These are phyloP conservation scores for Nemopilema nomurai DNA, from an alignment of 30 jellyfish, hydroid and myxozoan species.

Conservation along the genomic window DNA sequence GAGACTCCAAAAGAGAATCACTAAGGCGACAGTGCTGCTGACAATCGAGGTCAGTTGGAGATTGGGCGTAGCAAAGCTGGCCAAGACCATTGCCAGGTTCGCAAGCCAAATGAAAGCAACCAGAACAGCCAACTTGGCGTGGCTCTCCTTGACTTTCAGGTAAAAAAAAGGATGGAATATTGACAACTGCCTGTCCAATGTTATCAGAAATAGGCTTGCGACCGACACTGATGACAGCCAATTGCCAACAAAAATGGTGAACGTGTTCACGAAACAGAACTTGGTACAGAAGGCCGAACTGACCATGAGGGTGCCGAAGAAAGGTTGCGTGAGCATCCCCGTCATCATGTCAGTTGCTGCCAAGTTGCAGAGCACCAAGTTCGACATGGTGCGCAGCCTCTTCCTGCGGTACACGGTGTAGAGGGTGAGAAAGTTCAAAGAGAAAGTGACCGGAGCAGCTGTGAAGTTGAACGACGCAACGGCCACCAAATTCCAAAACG, in stretches of 20 bases:
- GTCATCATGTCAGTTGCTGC: conserved; percentile 42
- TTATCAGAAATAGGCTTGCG: conserved; percentile 31
- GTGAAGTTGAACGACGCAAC: conserved; percentile 24
- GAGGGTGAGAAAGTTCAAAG: conserved; percentile 23
- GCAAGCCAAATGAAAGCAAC: conserved; percentile 14
- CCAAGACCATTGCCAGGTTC: conserved; percentile 4
- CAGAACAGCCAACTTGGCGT: background rate
- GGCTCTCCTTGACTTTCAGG: conserved; percentile 20
- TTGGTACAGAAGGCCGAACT: conserved; percentile 35
- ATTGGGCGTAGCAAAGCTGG: conserved; percentile 36
- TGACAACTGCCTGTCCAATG: conserved; percentile 24
- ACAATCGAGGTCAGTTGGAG: conserved; percentile 1
- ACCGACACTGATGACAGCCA: conserved; percentile 24
- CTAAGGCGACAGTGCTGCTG: conserved; percentile 24
- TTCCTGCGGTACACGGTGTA: conserved; percentile 33
- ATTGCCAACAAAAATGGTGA: conserved; percentile 18
- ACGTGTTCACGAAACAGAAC: conserved; percentile 33
- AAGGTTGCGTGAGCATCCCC: conserved; percentile 29
- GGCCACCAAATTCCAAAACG: conserved; percentile 27
- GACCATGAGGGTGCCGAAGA: conserved; percentile 30
- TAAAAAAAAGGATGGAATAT: conserved; percentile 38
- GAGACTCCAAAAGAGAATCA: conserved; percentile 29
- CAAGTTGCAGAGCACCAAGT: conserved; percentile 30
- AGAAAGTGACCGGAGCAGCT: conserved; percentile 14
- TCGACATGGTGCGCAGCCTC: conserved; percentile 14